Percentiles rank a stretch among this genome's conserved stretches.
phyloP scores from a whole-genome alignment of 2,888 invertebrate species.

The Auanema freiburgensis region DNA sequence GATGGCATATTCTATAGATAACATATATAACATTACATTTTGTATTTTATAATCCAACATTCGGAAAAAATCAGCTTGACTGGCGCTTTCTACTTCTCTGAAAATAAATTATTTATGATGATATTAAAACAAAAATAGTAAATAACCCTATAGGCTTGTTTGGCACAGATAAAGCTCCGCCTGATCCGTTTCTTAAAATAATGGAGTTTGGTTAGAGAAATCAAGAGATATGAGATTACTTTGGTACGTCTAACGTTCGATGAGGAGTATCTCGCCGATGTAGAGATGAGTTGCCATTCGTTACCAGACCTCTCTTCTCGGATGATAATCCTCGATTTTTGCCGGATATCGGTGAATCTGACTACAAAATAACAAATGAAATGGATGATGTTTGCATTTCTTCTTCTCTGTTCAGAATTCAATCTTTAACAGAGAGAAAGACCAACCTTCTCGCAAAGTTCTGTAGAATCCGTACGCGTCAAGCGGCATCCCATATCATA shows the following conservation, averaged over 20 bases:
- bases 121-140: background rate
- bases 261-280: no score
- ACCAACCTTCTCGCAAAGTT: conserved; percentile 20
- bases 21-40: conserved; percentile 28
- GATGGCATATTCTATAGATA: background rate
- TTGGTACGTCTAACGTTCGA: no score
- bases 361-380: background rate
- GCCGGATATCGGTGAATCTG: no score
- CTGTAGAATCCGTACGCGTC: conserved; percentile 39
- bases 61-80: conserved; percentile 59
- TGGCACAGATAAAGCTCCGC: conserved; percentile 12
- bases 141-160: conserved; percentile 21
- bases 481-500: conserved; percentile 45
- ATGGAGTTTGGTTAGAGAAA: background rate
- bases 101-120: conserved; percentile 16
- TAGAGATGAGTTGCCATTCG: no score
- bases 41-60: conserved; percentile 60
- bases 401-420: conserved; percentile 13
- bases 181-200: background rate
- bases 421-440: background rate
- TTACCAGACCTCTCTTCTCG: no score
- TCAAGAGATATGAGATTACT: background rate
- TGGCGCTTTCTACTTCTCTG: conserved; percentile 54
- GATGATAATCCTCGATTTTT: no score
- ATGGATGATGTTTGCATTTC: conserved; percentile 13